Evolutionary conservation across 2,888 invertebrate genomes (phyloP), one percentile per base, ranked within the genome.

Genomic region (Megaustenia siamemsis): DNA sequence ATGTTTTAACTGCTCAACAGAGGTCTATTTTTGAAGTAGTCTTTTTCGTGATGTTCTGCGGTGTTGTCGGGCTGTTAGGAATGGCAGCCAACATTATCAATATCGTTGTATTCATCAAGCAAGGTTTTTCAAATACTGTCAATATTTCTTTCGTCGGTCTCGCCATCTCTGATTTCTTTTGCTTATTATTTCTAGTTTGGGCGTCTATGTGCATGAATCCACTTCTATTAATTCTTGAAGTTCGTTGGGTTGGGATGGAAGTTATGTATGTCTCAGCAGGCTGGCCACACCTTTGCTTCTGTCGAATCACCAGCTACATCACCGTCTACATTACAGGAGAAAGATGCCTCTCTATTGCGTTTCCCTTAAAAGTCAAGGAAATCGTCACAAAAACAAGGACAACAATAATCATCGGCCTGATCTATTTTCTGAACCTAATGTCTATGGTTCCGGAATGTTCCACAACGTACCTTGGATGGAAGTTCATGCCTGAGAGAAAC

Each of bases 271-370:
- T 81, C 0, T 45, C 69, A n/a, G 68, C 38, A 5, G 81, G 24
- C 1, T 69, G 68, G 71, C 81, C 71, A 24, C 81, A 81, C 28
- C 53, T 68, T 3, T 81, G 69, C 21, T 69, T 71, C 53, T 40
- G 45, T 12, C 21, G 81, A 49, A 81, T 81, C 10, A 69, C 81
- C 1, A 53, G 69, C 28, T 81, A 35, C n/a, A 71, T 81, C n/a
- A 81, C 81, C 0, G 81, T 68, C 10, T 81, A 49, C 71, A 71
- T 81, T 24, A 81, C 81, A 8, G 45, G 28, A 8, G 81, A 81
- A 68, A 66, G 81, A n/a, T 69, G 28, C 32, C 38, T 81, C 21
- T 69, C 21, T 45, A 56, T 81, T 8, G 56, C 71, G 0, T 49
- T 69, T 15, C 81, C 81, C 3, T n/a, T 69, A 3, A 81, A 69